phyloP scores from a whole-genome alignment of 2,113 vertebrate species.

The Hiodon alosoides region DNA sequence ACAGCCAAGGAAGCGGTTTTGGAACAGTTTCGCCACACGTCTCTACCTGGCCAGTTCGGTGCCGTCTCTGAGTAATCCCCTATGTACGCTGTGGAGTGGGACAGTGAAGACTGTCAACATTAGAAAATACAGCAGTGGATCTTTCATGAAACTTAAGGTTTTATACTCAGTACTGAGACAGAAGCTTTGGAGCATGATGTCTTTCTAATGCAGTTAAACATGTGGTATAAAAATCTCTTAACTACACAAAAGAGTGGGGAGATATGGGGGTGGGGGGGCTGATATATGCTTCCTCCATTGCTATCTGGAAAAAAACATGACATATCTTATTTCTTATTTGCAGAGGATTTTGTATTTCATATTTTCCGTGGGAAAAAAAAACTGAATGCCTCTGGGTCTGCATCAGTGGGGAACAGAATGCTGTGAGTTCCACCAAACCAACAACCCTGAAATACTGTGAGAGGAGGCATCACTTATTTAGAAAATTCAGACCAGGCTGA shows the following conservation, averaged over 20 bases:
- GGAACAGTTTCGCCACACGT: not conserved
- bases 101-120: conserved; percentile 9
- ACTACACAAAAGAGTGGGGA: not conserved
- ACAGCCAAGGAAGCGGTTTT: not conserved
- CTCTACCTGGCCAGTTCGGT: not conserved
- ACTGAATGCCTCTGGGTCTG: not conserved
- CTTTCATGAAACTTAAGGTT: not conserved
- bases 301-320: not conserved
- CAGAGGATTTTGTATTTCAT: not conserved
- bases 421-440: not conserved
- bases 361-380: not conserved
- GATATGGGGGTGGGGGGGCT: not conserved
- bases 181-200: not conserved
- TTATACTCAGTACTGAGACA: not conserved
- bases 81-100: not conserved
- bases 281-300: not conserved
- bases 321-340: not conserved
- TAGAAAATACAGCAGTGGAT: conserved; percentile 5
- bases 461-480: not conserved
- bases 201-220: not conserved
- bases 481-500: conserved; percentile 2
- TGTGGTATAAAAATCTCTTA: not conserved
- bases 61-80: no score
- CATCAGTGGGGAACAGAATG: not conserved
- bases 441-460: not conserved